Conservation (phyloP, 92 coral and sea anemone species). For the Palythoa caribaeorum region DNA sequence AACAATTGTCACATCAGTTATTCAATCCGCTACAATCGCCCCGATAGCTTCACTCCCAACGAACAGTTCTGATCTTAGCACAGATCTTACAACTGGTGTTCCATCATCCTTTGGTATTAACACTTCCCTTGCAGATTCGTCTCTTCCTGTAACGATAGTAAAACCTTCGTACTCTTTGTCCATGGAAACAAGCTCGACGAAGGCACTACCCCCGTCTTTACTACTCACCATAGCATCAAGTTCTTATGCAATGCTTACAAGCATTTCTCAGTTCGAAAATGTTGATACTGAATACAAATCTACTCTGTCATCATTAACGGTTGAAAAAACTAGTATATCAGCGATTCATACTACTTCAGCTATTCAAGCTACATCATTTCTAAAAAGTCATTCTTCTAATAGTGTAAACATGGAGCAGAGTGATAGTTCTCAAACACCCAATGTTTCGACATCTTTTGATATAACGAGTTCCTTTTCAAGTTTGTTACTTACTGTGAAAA, state of each 20-base stretch:
- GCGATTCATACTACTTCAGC: neutral
- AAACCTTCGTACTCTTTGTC: neutral
- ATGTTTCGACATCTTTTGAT: no score
- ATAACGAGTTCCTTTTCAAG: neutral
- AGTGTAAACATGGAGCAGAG: no score
- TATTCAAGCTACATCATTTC: no score
- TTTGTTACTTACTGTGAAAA: neutral
- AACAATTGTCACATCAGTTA: neutral
- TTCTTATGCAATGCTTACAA: neutral
- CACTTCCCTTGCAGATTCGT: neutral
- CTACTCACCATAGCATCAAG: neutral
- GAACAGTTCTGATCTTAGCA: neutral
- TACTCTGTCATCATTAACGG: neutral
- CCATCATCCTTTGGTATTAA: neutral
- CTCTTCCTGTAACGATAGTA: neutral
- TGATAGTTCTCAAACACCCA: no score
- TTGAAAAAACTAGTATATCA: neutral
- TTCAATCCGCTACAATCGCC: neutral
- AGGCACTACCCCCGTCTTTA: neutral
- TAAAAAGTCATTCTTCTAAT: no score
- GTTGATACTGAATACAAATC: neutral
- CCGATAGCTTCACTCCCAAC: neutral
- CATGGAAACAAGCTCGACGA: neutral
- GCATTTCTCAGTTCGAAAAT: neutral
- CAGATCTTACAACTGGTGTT: neutral